These are phyloP conservation scores for Isotomurus palustris DNA, from an alignment of 2,888 invertebrate species.

Conservation along the genomic window DNA sequence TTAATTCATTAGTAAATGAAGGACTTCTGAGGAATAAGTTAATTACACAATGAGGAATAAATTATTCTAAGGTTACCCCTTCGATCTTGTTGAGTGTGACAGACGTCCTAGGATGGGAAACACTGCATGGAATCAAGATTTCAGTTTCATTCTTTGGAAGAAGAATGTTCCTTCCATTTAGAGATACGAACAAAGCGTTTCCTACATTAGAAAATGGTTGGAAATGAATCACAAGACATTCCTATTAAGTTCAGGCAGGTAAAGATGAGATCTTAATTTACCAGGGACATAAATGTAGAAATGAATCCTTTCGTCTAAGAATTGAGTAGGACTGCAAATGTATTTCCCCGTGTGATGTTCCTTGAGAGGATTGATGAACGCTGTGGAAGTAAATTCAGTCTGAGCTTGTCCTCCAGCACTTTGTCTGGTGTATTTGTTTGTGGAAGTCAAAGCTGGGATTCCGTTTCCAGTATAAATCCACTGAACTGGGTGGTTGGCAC, in stretches of 20 bases:
- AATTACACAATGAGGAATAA: neutral
- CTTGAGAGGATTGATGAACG: slow-evolving; percentile 32
- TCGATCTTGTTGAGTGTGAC: slow-evolving; percentile 37
- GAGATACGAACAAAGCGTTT: slow-evolving; percentile 31
- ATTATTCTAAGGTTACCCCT: slow-evolving; percentile 27
- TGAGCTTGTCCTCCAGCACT: slow-evolving; percentile 15
- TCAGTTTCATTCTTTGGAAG: slow-evolving; percentile 34
- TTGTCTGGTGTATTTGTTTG: slow-evolving; percentile 22
- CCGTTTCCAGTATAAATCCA: slow-evolving; percentile 43
- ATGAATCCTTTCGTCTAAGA: slow-evolving; percentile 22
- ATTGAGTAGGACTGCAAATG: slow-evolving; percentile 34
- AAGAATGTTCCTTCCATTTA: slow-evolving; percentile 28
- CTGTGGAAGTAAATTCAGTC: slow-evolving; percentile 28
- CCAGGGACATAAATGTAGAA: slow-evolving; percentile 44
- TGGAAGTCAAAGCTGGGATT: slow-evolving; percentile 33
- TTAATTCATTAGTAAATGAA: neutral
- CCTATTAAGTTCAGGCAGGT: neutral
- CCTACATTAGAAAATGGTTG: slow-evolving; percentile 27
- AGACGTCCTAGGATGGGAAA: slow-evolving; percentile 33
- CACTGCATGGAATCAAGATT: slow-evolving; percentile 40
- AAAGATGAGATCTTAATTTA: slow-evolving; percentile 9
- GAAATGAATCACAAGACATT: neutral
- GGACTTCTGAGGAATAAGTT: neutral
- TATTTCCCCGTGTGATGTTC: slow-evolving; percentile 44
- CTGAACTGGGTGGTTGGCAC: slow-evolving; percentile 39